Evolutionary conservation across 2,888 invertebrate species (phyloP), one percentile per base, ranked within the genome.

Genomic region (Clostera curtula): DNA sequence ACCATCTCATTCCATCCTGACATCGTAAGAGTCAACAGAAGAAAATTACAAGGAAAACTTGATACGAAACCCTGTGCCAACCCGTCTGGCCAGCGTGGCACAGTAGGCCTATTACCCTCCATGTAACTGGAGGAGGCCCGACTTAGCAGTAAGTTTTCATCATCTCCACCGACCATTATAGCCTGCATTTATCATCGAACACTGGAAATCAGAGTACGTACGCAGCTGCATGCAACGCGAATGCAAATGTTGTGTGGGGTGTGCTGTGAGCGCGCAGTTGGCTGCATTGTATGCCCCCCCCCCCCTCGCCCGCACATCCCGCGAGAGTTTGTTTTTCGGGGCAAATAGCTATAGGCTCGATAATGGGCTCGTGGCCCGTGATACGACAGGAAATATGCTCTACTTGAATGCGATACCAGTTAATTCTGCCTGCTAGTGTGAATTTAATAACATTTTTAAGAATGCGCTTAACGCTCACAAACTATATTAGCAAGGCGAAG

Each of bases 311-410:
- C 49, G 55, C 69, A 58, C 69, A 71, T 80, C 82, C 82, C 83
- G 77, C 79, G 80, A 80, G 82, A 83, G 83, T 83, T 82, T 83
- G 83, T 83, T 83, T 83, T 82, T 82, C 79, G 83, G 82, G 72
- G 83, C 83, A 82, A 82, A 83, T 82, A 82, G 80, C 83, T 82
- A 82, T 82, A 82, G 83, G 80, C 83, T 79, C 76, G 80, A 82
- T 83, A 82, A 83, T 83, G 82, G 83, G 77, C 77, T 75, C 83
- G 74, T 76, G 76, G 72, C 56, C 49, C 59, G 53, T 46, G 56
- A 49, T 44, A 43, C 36, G 38, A 22, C 16, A 0, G 3, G 37
- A n/a, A 49, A 8, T 45, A 22, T 57, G 51, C 80, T 80, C 74
- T 69, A 60, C 55, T 53, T 47, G 5, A 20, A 7, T 19, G n/a